Conservation (phyloP, 2,797 vertebrate genomes). For the Hydrolagus colliei region DNA sequence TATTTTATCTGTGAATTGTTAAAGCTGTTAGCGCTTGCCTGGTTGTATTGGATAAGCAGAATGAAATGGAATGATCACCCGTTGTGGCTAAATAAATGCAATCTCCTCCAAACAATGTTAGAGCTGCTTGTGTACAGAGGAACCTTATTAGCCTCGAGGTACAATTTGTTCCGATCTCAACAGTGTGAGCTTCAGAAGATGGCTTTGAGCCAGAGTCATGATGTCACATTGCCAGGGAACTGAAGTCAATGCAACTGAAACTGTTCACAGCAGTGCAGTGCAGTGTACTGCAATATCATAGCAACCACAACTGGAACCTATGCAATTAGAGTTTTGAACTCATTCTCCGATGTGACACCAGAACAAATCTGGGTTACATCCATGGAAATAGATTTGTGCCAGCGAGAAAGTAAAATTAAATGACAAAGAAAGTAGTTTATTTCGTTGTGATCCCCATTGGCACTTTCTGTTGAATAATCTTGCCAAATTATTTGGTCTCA, state of each 20-base stretch:
- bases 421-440: not conserved
- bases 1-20: not conserved
- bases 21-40: constrained; percentile 4
- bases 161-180: constrained; percentile 20
- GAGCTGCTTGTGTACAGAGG: constrained; percentile 5
- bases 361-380: constrained; percentile 18
- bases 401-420: constrained; percentile 5
- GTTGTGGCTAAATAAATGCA: constrained; percentile 20
- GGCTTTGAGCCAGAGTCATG: constrained; percentile 28
- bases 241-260: constrained; percentile 12
- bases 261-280: not conserved
- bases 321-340: constrained; percentile 15
- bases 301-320: constrained; percentile 19
- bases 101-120: constrained; percentile 20
- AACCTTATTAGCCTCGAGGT: constrained; percentile 20
- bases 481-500: not conserved
- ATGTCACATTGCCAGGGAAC: constrained; percentile 18
- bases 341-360: constrained; percentile 15
- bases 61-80: constrained; percentile 10
- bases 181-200: not conserved
- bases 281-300: constrained; percentile 24
- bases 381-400: not conserved
- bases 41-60: constrained; percentile 6
- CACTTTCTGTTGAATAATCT: constrained; percentile 1
- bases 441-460: not conserved